Base-by-base conservation (phyloP, 2,113 vertebrate species). In the Vulpes ferrilata region DNA sequence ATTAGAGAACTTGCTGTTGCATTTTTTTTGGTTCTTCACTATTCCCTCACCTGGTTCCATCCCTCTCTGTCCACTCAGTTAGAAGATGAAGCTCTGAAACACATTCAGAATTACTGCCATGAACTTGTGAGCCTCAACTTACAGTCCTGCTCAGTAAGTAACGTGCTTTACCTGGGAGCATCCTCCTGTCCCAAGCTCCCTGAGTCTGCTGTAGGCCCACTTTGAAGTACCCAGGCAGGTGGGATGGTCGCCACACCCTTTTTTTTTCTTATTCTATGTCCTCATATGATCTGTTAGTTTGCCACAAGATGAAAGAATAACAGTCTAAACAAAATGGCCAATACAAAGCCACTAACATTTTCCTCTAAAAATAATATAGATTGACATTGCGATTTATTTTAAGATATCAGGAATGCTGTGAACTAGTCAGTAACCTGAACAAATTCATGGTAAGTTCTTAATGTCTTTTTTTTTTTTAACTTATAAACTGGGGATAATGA, bases 61-160 rank as follows among this genome's bases (percentile, higher is more conserved):
- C 81, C 71, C 57, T 88, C 95, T 98, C 94, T 69, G 7, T 83
- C 96, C 11, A 30, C 90, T 48, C 97, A 99, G 99, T 98, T 99
- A 98, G 99, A 99, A 91, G 99, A 99, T 3, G 99, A 99, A 98
- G 99, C 99, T 60, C 97, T 99, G 98, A 99, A 99, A 93, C 99
- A 99, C 98, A 99, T 99, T 97, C 99, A 99, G 96, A 99, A 99
- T 97, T 98, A 99, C 98, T 99, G 99, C 98, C 99, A 99, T 62
- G 99, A 99, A 94, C 99, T 99, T 43, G 98, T 99, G 98, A 99
- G 99, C 98, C 99, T 99, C 98, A 99, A 99, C 97, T 98, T 99
- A 88, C 99, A 99, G 96, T 99, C 99, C 32, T 99, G 99, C 98
- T 99, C 99, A 53, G 99, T 99, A 98, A 99, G 99, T 98, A 93